phyloP scores from a whole-genome alignment of 2,113 vertebrate genomes.

The Phoenicopterus ruber region DNA sequence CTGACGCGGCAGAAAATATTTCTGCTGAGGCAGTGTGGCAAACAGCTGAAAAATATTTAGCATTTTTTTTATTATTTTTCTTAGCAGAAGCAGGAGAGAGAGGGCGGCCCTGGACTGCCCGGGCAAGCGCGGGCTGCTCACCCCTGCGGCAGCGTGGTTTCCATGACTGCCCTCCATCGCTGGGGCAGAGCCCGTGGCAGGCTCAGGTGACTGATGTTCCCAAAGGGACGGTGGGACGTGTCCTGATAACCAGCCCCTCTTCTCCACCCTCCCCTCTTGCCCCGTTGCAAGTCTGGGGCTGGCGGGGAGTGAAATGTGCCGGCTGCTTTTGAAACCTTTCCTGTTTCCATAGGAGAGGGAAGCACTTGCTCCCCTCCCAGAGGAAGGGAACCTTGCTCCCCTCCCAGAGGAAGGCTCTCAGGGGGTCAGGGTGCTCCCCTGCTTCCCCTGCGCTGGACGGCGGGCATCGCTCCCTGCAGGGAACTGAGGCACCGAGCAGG shows the following conservation, averaged over 20 bases:
- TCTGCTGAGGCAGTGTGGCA: not conserved
- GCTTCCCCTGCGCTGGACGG: not conserved
- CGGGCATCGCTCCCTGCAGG: not conserved
- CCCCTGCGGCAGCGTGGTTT: accelerated
- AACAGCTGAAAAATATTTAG: not conserved
- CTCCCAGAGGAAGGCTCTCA: not conserved
- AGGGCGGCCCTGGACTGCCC: accelerated
- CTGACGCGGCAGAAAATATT: conserved; percentile 31
- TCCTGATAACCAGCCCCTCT: not conserved
- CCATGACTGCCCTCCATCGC: accelerated
- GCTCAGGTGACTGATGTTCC: not conserved
- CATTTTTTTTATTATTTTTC: not conserved
- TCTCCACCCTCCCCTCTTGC: not conserved
- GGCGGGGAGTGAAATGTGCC: too few species aligned
- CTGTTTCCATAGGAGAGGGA: not conserved
- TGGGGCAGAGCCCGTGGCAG: not conserved
- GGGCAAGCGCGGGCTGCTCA: accelerated
- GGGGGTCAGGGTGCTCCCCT: not conserved
- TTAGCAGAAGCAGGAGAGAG: not conserved
- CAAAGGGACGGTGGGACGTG: accelerated
- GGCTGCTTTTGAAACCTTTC: not conserved
- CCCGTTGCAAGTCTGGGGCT: not conserved
- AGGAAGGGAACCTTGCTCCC: too few species aligned
- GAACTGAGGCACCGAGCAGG: not conserved
- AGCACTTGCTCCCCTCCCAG: not conserved